Evolutionary conservation across 2,113 vertebrate species (phyloP).

Genomic region (Dolichallabes microphthalmus): DNA sequence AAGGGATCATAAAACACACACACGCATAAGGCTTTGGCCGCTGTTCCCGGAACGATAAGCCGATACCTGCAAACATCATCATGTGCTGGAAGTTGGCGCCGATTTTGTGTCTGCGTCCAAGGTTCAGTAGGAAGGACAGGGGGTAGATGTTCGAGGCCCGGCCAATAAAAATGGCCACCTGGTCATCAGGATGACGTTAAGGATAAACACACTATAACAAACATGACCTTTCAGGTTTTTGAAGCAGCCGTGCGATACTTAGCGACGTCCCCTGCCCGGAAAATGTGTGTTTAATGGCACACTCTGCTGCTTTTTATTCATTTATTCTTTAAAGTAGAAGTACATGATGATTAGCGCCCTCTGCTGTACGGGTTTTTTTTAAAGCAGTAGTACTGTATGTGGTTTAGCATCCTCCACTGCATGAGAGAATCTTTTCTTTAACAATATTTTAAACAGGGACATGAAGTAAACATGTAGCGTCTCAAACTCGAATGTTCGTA

Average conservation of each 20-base stretch:
- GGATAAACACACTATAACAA: constrained; percentile 48
- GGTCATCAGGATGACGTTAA: constrained; percentile 69
- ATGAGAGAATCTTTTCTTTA: too few relatives aligned
- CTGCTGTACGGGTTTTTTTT: neutral
- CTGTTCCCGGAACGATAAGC: neutral
- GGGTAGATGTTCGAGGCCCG: constrained; percentile 94
- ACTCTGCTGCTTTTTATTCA: neutral
- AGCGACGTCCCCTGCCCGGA: neutral
- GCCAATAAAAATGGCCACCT: constrained; percentile 91
- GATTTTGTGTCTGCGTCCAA: constrained; percentile 94
- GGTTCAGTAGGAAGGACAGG: constrained; percentile 92
- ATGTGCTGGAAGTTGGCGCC: constrained; percentile 96
- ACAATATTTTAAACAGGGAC: too few relatives aligned
- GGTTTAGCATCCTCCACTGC: neutral
- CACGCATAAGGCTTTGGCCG: neutral
- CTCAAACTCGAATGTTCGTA: too few relatives aligned
- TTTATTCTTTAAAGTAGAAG: neutral
- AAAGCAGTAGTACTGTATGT: too few relatives aligned
- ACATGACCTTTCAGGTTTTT: neutral
- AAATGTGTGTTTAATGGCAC: neutral
- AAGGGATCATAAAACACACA: neutral
- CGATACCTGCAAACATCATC: constrained; percentile 98
- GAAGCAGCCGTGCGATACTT: neutral
- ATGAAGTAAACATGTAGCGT: too few relatives aligned
- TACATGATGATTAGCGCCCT: neutral